phyloP scores from a whole-genome alignment of 2,797 vertebrate species.

The Dallia pectoralis region DNA sequence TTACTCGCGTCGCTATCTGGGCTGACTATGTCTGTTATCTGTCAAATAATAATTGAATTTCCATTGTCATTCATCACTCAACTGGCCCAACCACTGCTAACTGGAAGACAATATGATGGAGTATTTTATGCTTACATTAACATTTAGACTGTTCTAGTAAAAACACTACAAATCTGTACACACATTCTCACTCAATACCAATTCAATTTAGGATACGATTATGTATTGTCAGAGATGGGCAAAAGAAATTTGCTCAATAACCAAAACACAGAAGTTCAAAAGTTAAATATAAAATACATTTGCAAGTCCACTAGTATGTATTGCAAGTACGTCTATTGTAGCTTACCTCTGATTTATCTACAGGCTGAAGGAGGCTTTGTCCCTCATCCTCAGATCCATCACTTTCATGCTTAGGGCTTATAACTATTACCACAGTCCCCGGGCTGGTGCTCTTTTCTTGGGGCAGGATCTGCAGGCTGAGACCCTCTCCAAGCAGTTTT shows the following conservation, averaged over 20 bases:
- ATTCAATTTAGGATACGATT: background rate
- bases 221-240: background rate
- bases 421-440: background rate
- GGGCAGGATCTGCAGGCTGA: constrained; percentile 18
- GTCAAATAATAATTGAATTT: background rate
- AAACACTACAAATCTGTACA: background rate
- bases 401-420: constrained; percentile 16
- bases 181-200: background rate
- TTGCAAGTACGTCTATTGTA: background rate
- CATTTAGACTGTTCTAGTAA: background rate
- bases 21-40: background rate
- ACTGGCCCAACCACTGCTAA: constrained; percentile 38
- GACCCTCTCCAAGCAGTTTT: constrained; percentile 59
- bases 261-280: too few relatives aligned
- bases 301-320: too few relatives aligned
- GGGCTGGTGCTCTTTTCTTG: constrained; percentile 21
- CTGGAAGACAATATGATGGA: background rate
- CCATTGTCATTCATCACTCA: constrained; percentile 19
- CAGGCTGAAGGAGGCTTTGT: constrained; percentile 25
- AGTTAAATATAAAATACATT: too few relatives aligned
- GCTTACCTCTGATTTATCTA: constrained; percentile 42
- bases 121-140: too few relatives aligned
- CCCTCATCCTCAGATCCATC: constrained; percentile 13
- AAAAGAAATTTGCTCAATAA: too few relatives aligned
- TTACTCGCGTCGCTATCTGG: background rate